Conservation (phyloP, 1,140 invertebrate species). For the Pseudoatta argentina region DNA sequence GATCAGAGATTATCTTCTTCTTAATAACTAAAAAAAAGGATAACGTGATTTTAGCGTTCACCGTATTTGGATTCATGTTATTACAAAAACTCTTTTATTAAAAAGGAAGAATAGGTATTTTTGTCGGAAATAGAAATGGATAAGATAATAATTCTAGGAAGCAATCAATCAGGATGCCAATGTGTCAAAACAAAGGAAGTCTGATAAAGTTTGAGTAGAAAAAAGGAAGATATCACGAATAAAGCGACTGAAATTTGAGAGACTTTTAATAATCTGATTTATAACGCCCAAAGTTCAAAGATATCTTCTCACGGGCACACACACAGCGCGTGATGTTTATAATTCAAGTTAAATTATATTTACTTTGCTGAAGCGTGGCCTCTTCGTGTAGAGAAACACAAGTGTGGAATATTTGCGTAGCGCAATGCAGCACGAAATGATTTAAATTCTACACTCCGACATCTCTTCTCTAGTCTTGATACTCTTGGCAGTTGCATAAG, state of each 20-base stretch:
- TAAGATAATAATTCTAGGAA: conserved; percentile 24
- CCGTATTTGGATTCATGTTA: too few species aligned
- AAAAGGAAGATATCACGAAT: background rate
- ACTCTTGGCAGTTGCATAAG: conserved; percentile 23
- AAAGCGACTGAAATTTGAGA: background rate
- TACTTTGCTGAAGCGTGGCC: conserved; percentile 35
- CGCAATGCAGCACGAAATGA: conserved; percentile 48
- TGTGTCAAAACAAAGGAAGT: background rate
- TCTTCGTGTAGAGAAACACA: conserved; percentile 3
- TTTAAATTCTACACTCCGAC: conserved; percentile 54
- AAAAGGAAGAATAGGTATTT: background rate
- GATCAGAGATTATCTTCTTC: too few species aligned
- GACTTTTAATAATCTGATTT: conserved; percentile 50
- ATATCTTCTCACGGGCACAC: conserved; percentile 19
- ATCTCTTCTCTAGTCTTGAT: background rate
- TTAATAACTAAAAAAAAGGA: too few species aligned
- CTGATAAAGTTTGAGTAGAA: conserved; percentile 12
- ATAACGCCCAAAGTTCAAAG: conserved; percentile 30
- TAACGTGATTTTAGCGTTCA: too few species aligned
- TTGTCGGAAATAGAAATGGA: background rate
- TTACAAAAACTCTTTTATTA: too few species aligned
- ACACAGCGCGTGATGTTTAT: conserved; percentile 28
- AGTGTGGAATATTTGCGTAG: conserved; percentile 59
- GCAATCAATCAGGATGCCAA: background rate
- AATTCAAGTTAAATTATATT: conserved; percentile 62